Conservation (phyloP, 2,113 vertebrate species). For the Nematolebias whitei region DNA sequence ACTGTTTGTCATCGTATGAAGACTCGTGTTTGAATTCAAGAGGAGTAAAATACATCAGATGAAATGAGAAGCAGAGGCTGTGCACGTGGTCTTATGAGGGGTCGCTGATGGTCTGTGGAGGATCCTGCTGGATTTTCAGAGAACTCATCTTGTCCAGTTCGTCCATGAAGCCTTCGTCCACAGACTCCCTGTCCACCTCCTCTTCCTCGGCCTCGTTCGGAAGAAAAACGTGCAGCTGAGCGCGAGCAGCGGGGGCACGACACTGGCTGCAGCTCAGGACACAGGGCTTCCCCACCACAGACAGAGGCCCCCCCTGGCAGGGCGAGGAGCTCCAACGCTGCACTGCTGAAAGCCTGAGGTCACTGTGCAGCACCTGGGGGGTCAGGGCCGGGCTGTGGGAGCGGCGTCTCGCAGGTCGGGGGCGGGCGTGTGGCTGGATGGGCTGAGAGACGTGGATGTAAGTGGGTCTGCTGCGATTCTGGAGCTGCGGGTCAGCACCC, state of each 20-base stretch:
- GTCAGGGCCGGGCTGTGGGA: slow-evolving; percentile 10
- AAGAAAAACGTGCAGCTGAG: slow-evolving; percentile 80
- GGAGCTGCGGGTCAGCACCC: slow-evolving; percentile 8
- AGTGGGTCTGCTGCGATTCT: slow-evolving; percentile 34
- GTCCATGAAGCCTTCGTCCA: slow-evolving; percentile 75
- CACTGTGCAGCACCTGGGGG: background rate
- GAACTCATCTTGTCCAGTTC: slow-evolving; percentile 70
- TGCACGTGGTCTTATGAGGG: background rate
- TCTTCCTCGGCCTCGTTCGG: slow-evolving; percentile 65
- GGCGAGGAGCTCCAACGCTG: background rate
- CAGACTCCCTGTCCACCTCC: slow-evolving; percentile 70
- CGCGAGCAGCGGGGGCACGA: slow-evolving; percentile 33
- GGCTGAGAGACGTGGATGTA: slow-evolving; percentile 74
- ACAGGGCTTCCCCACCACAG: slow-evolving; percentile 70
- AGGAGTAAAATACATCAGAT: too few species aligned
- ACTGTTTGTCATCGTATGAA: too few species aligned
- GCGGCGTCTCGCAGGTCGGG: slow-evolving; percentile 19
- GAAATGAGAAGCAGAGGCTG: background rate
- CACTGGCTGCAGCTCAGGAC: slow-evolving; percentile 35
- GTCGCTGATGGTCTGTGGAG: slow-evolving; percentile 24
- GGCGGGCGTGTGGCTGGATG: slow-evolving; percentile 56
- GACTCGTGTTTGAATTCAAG: too few species aligned
- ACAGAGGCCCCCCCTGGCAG: slow-evolving; percentile 46
- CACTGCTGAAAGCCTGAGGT: slow-evolving; percentile 18
- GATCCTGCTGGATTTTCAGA: slow-evolving; percentile 56